These are phyloP conservation scores for Porites rus DNA, from an alignment of 92 coral and sea anemone genomes.

Conservation along the genomic window DNA sequence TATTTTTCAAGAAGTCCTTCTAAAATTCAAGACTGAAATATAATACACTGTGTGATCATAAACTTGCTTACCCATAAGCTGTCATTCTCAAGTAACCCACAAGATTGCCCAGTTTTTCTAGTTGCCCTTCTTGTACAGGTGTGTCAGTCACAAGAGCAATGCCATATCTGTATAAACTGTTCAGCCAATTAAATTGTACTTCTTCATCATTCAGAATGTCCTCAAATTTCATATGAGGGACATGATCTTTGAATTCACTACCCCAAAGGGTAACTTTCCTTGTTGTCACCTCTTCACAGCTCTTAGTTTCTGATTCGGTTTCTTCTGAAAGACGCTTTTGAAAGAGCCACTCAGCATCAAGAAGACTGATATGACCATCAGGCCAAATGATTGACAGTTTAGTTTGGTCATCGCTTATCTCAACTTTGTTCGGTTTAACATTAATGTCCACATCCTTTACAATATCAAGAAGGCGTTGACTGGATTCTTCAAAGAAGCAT, in stretches of 20 bases:
- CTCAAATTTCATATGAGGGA: conserved; percentile 73
- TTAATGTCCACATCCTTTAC: conserved; percentile 52
- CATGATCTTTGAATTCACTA: conserved; percentile 56
- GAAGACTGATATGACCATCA: conserved; percentile 78
- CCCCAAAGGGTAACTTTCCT: conserved; percentile 80
- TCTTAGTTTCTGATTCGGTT: neutral
- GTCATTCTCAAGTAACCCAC: conserved; percentile 78
- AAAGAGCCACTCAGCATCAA: conserved; percentile 68
- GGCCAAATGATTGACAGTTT: conserved; percentile 77
- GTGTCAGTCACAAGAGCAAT: conserved; percentile 71
- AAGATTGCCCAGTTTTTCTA: conserved; percentile 74
- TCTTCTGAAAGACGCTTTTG: conserved; percentile 60
- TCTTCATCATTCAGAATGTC: conserved; percentile 64
- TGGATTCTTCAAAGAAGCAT: conserved; percentile 77
- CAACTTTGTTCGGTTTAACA: conserved; percentile 39
- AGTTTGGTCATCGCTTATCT: conserved; percentile 57
- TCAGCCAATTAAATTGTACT: conserved; percentile 72
- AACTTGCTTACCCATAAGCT: conserved; percentile 69
- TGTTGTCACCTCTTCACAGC: conserved; percentile 37
- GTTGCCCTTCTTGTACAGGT: conserved; percentile 77
- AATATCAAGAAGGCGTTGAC: conserved; percentile 72
- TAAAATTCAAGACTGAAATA: too few relatives aligned
- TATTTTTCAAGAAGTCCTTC: too few relatives aligned
- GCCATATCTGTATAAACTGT: conserved; percentile 70
- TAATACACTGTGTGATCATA: neutral